These are phyloP conservation scores for Malurus cyaneus DNA, from an alignment of 2,113 vertebrate species.

Conservation along the genomic window DNA sequence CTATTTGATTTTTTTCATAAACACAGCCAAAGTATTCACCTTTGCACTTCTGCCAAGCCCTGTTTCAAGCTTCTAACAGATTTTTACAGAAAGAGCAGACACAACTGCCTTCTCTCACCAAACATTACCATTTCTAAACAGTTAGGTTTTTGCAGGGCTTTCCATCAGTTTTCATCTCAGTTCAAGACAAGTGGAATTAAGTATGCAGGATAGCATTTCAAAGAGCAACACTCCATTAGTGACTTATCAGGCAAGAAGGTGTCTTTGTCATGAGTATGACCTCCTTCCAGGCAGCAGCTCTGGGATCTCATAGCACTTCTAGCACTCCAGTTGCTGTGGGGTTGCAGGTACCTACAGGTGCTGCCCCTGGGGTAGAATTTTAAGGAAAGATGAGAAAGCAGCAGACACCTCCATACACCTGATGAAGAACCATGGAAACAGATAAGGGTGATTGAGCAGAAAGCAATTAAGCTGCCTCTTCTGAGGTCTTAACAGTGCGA, in stretches of 20 bases:
- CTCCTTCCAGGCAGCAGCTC: not conserved
- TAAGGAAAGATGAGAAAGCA: not conserved
- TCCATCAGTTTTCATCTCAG: not conserved
- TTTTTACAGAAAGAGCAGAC: not conserved
- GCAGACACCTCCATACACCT: not conserved
- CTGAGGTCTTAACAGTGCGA: not conserved
- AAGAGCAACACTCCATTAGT: not conserved
- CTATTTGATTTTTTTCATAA: not conserved
- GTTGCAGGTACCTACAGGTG: not conserved
- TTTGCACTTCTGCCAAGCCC: not conserved
- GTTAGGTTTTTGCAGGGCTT: not conserved
- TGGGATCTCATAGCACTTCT: not conserved
- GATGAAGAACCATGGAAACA: not conserved
- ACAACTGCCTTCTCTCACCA: not conserved
- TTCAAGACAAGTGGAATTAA: not conserved
- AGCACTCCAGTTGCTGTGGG: not conserved
- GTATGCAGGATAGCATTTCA: not conserved
- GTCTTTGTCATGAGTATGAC: rapidly evolving
- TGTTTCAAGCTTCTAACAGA: not conserved
- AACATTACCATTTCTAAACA: not conserved
- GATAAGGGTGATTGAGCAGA: not conserved
- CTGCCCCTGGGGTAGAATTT: not conserved
- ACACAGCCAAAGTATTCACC: not conserved
- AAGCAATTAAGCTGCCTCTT: not conserved
- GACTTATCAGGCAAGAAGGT: not conserved